phyloP scores from a whole-genome alignment of 2,113 vertebrate species.

The Sigmodon hispidus region DNA sequence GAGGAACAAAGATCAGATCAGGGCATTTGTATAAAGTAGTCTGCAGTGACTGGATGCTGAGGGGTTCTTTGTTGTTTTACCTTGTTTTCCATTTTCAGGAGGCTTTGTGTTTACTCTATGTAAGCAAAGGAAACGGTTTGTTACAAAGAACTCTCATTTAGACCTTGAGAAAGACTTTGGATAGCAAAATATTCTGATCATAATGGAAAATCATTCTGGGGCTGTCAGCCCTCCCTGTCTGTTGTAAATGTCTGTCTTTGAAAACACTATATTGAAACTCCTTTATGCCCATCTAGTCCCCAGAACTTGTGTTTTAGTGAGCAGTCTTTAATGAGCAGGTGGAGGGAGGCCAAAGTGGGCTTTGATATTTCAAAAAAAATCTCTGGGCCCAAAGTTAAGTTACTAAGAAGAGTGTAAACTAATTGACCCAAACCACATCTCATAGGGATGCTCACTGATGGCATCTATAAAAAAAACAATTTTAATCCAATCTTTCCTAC shows the following conservation, averaged over 20 bases:
- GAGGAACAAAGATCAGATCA: not conserved
- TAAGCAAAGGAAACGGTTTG: not conserved
- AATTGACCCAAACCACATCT: not conserved
- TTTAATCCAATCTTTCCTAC: constrained; percentile 6
- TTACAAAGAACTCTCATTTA: not conserved
- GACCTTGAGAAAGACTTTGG: not conserved
- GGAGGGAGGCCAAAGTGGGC: not conserved
- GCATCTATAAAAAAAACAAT: constrained; percentile 57
- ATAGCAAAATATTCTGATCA: not conserved
- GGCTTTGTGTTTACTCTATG: not conserved
- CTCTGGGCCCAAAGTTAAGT: not conserved
- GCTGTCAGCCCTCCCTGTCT: not conserved
- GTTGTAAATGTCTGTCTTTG: not conserved
- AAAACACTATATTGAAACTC: constrained; percentile 14
- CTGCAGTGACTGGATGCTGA: not conserved
- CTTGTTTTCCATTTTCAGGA: constrained; percentile 10
- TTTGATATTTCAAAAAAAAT: constrained; percentile 38
- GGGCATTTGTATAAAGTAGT: not conserved
- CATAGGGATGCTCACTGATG: not conserved
- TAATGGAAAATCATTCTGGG: not conserved
- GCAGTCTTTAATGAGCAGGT: not conserved
- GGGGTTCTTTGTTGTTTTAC: not conserved
- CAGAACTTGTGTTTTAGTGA: not conserved
- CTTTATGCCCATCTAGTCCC: not conserved
- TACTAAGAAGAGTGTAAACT: not conserved